phyloP scores from a whole-genome alignment of 1,140 invertebrate genomes.

The Ceratitis capitata region DNA sequence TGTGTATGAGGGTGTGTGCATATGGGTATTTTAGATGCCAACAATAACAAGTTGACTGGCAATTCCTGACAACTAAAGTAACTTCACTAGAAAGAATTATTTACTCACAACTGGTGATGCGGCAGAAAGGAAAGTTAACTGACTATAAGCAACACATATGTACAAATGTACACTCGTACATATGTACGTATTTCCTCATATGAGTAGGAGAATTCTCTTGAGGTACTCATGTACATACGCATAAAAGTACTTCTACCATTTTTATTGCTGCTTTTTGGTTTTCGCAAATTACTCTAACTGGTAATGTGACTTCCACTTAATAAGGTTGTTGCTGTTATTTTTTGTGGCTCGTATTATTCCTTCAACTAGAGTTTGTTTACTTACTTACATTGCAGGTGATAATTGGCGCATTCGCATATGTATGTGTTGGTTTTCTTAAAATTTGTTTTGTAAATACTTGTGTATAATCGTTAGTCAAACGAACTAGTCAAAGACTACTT shows the following conservation, averaged over 20 bases:
- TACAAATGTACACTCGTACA: too few species aligned
- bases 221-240: too few species aligned
- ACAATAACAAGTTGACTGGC: background rate
- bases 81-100: slow-evolving; percentile 24
- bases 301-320: slow-evolving; percentile 10
- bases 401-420: background rate
- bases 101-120: background rate
- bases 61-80: background rate
- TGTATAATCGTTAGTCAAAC: too few species aligned
- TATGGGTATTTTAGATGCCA: background rate
- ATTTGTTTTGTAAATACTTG: too few species aligned
- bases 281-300: background rate
- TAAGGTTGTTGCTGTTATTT: background rate
- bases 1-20: background rate
- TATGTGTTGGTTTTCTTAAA: too few species aligned
- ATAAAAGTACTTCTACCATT: background rate
- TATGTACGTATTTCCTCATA: too few species aligned
- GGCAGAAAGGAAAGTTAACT: background rate
- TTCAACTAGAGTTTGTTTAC: background rate
- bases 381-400: background rate
- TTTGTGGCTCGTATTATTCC: background rate
- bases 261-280: background rate
- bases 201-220: too few species aligned
- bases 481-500: too few species aligned
- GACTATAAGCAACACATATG: too few species aligned